Evolutionary conservation across 2,797 vertebrate genomes (phyloP).

Genomic region (Melanotaenia parkinsoni): DNA sequence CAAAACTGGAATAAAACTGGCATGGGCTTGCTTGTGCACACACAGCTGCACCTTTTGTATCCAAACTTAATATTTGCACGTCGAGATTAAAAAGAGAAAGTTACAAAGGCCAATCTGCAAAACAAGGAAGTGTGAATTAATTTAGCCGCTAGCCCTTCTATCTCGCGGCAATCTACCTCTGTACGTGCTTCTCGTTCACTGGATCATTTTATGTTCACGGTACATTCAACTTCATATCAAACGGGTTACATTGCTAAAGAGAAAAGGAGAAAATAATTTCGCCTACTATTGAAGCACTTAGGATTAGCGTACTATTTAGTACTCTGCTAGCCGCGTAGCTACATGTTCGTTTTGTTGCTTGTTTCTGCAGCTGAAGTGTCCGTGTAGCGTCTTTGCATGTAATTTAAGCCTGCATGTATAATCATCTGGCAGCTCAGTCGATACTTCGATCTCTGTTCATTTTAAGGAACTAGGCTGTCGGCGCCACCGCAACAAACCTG

Average conservation of each 20-base stretch:
- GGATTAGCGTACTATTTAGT: constrained; percentile 19
- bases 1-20: constrained; percentile 1
- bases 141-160: constrained; percentile 15
- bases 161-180: background rate
- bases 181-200: background rate
- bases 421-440: background rate
- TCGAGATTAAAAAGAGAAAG: background rate
- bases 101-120: background rate
- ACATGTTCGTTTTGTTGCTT: background rate
- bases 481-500: background rate
- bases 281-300: background rate
- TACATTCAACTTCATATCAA: background rate
- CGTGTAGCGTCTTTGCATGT: too few species aligned
- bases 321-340: constrained; percentile 18
- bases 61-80: background rate
- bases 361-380: background rate
- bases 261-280: background rate
- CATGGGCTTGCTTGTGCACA: fast-evolving
- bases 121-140: constrained; percentile 68
- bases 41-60: background rate
- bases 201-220: background rate
- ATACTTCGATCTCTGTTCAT: background rate
- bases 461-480: background rate
- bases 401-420: background rate
- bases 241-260: background rate